Evolutionary conservation across 2,888 invertebrate genomes (phyloP).

Genomic region (Tridacna gigas): DNA sequence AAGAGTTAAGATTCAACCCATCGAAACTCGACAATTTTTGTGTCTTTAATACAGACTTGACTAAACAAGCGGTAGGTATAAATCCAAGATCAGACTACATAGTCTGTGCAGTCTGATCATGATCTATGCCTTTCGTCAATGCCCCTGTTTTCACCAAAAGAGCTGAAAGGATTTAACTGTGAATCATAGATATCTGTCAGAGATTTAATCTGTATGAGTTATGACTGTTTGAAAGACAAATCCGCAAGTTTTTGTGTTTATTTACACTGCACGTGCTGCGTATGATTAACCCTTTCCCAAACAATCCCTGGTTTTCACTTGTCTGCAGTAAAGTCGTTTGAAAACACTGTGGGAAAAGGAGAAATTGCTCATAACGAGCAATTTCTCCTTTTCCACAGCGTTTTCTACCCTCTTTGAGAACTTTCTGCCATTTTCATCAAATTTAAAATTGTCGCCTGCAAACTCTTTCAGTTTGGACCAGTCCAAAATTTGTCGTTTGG

Average conservation of each 20-base stretch:
- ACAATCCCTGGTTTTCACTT: neutral
- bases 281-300: neutral
- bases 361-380: neutral
- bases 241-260: neutral
- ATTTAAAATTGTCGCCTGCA: neutral
- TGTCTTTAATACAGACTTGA: too few species aligned
- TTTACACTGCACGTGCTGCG: slow-evolving; percentile 1
- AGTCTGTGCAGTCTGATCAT: too few species aligned
- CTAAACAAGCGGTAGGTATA: too few species aligned
- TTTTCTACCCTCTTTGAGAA: neutral
- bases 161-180: too few species aligned
- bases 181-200: too few species aligned
- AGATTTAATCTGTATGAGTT: too few species aligned
- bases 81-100: too few species aligned
- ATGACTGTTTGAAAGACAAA: too few species aligned
- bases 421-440: neutral
- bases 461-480: neutral
- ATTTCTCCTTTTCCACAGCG: neutral
- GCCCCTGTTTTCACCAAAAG: too few species aligned
- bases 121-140: too few species aligned
- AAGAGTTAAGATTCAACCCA: too few species aligned
- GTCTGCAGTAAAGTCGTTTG: neutral
- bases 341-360: neutral
- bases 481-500: neutral
- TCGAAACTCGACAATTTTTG: too few species aligned